A percentile compares a stretch with the other conserved stretches of the same genome.
phyloP scores from a whole-genome alignment of 2,797 vertebrate species.

The Lepus oiostolus region DNA sequence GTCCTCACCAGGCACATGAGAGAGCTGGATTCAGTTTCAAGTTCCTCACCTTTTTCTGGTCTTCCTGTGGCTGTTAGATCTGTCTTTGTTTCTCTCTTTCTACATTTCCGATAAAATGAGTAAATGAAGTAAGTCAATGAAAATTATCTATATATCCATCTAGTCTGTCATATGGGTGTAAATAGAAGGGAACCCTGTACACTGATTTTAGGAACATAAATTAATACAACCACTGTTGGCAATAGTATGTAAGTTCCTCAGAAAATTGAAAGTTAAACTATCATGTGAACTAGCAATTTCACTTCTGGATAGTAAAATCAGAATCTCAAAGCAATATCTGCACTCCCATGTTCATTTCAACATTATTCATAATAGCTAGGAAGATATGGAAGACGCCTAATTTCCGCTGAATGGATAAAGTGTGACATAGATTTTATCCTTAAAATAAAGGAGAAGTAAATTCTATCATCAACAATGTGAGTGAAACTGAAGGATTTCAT shows the following conservation, averaged over 20 bases:
- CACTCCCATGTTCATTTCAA: neutral
- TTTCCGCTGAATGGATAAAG: neutral
- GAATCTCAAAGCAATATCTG: neutral
- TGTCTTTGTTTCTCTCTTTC: too few species aligned
- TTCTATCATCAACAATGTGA: neutral
- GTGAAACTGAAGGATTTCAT: neutral
- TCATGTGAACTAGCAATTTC: neutral
- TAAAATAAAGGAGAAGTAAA: neutral
- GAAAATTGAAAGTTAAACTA: neutral
- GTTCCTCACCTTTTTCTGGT: too few species aligned
- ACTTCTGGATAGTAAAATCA: neutral
- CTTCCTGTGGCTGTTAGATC: too few species aligned
- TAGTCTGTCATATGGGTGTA: too few species aligned
- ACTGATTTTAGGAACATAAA: neutral
- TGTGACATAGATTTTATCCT: neutral
- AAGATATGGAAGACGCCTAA: neutral
- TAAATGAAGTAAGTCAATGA: too few species aligned
- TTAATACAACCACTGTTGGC: neutral
- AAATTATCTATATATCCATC: too few species aligned
- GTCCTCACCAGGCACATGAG: too few species aligned
- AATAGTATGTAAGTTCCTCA: neutral
- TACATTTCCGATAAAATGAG: too few species aligned
- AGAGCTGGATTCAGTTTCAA: too few species aligned
- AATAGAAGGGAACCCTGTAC: neutral
- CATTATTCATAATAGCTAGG: neutral